These are phyloP conservation scores for Lerema accius DNA, from an alignment of 1,140 invertebrate species.

Conservation along the genomic window DNA sequence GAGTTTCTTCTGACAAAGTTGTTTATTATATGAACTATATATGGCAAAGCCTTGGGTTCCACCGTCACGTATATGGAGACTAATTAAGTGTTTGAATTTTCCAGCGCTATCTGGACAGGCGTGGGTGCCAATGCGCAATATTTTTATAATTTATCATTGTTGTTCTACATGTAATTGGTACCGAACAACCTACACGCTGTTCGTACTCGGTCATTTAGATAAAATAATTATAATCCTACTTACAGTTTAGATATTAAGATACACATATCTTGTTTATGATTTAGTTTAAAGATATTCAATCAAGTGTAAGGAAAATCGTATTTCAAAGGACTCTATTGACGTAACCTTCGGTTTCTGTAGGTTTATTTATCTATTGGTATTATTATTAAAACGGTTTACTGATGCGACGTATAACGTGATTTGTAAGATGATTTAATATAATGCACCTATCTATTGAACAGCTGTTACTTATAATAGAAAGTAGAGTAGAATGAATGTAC, in stretches of 20 bases:
- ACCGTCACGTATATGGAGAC: conserved; percentile 64
- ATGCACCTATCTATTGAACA: background rate
- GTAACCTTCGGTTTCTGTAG: conserved; percentile 38
- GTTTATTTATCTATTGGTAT: background rate
- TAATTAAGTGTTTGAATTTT: conserved; percentile 76
- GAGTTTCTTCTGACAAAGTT: conserved; percentile 68
- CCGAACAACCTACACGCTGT: background rate
- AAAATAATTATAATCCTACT: background rate
- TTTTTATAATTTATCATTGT: conserved; percentile 54
- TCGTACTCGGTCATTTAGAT: background rate
- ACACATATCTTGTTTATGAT: no score
- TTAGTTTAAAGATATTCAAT: background rate
- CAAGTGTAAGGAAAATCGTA: background rate
- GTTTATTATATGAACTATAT: conserved; percentile 74
- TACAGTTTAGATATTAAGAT: no score
- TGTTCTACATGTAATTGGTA: conserved; percentile 14
- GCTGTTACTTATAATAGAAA: conserved; percentile 18
- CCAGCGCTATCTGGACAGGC: conserved; percentile 60
- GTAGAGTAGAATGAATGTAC: conserved; percentile 11
- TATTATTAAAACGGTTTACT: no score
- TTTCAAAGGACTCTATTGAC: conserved; percentile 6
- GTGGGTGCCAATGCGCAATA: conserved; percentile 58
- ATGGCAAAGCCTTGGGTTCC: conserved; percentile 70
- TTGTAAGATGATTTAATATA: background rate
- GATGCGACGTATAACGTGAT: background rate